Conservation (phyloP, 2,797 vertebrate species). For the Heteromormyrus szaboi region DNA sequence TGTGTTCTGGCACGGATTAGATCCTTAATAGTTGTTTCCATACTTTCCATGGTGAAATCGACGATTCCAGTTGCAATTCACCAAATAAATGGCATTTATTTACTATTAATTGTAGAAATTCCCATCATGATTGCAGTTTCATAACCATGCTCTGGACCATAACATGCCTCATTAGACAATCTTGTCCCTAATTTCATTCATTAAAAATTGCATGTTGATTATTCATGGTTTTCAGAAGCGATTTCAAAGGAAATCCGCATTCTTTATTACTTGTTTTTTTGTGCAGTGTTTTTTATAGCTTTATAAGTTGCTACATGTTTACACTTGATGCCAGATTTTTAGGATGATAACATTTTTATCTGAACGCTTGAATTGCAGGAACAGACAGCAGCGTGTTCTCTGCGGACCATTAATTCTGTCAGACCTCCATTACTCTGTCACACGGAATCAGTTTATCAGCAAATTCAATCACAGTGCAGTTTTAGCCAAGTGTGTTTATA, state of each 20-base stretch:
- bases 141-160: background rate
- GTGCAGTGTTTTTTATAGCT: background rate
- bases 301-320: background rate
- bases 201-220: background rate
- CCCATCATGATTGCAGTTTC: background rate
- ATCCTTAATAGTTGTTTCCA: background rate
- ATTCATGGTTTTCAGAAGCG: background rate
- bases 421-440: slow-evolving; percentile 3
- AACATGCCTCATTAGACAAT: background rate
- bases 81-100: background rate
- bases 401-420: slow-evolving; percentile 25
- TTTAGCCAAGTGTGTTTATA: slow-evolving; percentile 19
- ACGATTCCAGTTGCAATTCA: background rate
- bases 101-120: background rate
- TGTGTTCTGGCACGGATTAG: background rate
- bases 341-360: slow-evolving; percentile 18
- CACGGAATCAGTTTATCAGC: slow-evolving; percentile 39
- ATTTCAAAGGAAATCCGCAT: background rate
- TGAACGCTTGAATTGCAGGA: slow-evolving; percentile 10
- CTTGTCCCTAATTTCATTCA: background rate
- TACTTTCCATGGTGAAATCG: background rate
- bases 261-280: background rate
- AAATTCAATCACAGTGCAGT: slow-evolving; percentile 22
- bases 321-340: background rate
- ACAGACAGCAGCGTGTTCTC: slow-evolving; percentile 28